phyloP scores from a whole-genome alignment of 2,888 invertebrate genomes.

The Romanomermis culicivorax region DNA sequence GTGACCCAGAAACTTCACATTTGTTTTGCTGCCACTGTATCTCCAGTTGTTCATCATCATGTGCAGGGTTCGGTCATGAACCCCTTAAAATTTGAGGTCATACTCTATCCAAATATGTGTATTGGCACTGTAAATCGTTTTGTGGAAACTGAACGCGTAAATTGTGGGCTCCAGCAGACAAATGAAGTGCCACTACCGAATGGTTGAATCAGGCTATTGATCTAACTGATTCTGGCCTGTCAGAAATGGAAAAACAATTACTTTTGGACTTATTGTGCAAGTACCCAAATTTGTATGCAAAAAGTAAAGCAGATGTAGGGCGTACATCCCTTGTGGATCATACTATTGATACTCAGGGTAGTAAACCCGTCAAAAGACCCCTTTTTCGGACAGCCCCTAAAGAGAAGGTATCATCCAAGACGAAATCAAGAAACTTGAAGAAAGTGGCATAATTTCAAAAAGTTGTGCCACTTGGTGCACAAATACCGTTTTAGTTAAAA shows the following conservation, averaged over 20 bases:
- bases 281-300: neutral
- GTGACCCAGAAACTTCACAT: neutral
- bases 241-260: neutral
- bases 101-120: neutral
- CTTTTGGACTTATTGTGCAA: neutral
- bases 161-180: neutral
- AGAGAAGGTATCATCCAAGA: neutral
- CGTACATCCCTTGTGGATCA: neutral
- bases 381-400: neutral
- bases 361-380: neutral
- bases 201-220: neutral
- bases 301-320: neutral
- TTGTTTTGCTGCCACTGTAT: neutral
- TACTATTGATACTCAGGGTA: neutral
- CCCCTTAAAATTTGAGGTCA: neutral
- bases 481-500: slow-evolving; percentile 26
- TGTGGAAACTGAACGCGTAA: neutral
- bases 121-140: neutral
- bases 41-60: neutral
- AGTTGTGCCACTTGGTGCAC: slow-evolving; percentile 24
- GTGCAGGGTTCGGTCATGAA: neutral
- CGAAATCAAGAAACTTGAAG: neutral
- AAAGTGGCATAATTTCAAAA: slow-evolving; percentile 11
- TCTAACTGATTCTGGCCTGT: neutral
- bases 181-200: neutral